Conservation (phyloP, 2,888 invertebrate genomes). For the Apoda limacodes region DNA sequence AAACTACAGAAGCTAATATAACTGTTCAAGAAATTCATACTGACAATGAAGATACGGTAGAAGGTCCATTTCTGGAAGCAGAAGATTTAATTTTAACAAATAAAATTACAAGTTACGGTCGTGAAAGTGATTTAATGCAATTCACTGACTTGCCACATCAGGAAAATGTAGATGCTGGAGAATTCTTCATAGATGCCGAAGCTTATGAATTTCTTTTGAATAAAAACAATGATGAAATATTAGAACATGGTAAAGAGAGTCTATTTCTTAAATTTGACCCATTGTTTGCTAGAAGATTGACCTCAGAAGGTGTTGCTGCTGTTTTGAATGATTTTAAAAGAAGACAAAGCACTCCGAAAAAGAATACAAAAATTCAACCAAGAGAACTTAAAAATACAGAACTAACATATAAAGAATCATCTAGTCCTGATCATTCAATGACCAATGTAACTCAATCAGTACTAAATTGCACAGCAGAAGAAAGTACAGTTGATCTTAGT, state of each 20-base stretch:
- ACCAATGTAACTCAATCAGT: conserved; percentile 25
- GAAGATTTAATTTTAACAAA: conserved; percentile 32
- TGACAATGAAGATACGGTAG: conserved; percentile 58
- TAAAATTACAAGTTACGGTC: conserved; percentile 29
- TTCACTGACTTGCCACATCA: conserved; percentile 34
- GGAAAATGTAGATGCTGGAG: conserved; percentile 34
- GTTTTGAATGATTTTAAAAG: conserved; percentile 38
- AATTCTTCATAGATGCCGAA: conserved; percentile 59
- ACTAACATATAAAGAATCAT: conserved; percentile 11
- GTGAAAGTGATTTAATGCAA: conserved; percentile 37
- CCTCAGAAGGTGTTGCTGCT: conserved; percentile 42
- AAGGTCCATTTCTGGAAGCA: conserved; percentile 52
- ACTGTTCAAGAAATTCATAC: conserved; percentile 44
- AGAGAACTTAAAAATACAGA: conserved; percentile 20
- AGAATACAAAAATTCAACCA: conserved; percentile 22
- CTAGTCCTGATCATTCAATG: conserved; percentile 36
- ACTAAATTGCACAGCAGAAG: conserved; percentile 26
- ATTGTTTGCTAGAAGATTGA: conserved; percentile 48
- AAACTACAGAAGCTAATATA: conserved; percentile 33
- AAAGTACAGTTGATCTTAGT: conserved; percentile 36
- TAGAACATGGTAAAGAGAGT: conserved; percentile 59
- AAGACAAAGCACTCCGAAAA: conserved; percentile 45
- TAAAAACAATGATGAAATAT: conserved; percentile 46
- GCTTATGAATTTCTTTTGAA: conserved; percentile 56
- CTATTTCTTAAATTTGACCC: conserved; percentile 61